These are phyloP conservation scores for Eutrigla gurnardus DNA, from an alignment of 2,797 vertebrate species.

Conservation along the genomic window DNA sequence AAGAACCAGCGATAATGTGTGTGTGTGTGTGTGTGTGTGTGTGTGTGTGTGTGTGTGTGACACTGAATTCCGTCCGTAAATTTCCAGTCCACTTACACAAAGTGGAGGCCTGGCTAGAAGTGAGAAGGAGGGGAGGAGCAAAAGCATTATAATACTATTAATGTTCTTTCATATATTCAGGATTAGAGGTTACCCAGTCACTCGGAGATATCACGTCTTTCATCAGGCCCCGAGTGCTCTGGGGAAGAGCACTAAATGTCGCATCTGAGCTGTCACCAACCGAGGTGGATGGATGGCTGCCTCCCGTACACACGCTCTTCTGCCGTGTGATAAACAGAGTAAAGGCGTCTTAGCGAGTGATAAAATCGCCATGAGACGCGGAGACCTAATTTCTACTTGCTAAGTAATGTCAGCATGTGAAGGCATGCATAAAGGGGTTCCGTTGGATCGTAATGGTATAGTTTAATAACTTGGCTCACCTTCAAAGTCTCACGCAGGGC, in stretches of 20 bases:
- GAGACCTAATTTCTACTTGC: conserved; percentile 26
- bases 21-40: too few species aligned
- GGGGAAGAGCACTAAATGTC: conserved; percentile 56
- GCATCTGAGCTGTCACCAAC: conserved; percentile 58
- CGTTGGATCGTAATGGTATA: conserved; percentile 7
- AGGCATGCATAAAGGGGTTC: conserved; percentile 14
- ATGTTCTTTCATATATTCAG: conserved; percentile 57
- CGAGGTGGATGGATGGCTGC: conserved; percentile 43
- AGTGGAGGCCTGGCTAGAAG: neutral
- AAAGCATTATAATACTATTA: conserved; percentile 39
- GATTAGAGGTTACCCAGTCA: conserved; percentile 61
- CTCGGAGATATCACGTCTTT: conserved; percentile 50
- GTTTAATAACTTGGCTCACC: conserved; percentile 40
- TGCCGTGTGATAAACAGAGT: conserved; percentile 30
- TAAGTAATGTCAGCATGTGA: conserved; percentile 10
- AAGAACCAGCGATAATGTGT: neutral
- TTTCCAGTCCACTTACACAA: neutral
- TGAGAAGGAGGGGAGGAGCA: conserved; percentile 12
- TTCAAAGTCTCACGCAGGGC: conserved; percentile 11
- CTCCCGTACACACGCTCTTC: conserved; percentile 28
- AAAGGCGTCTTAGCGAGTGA: conserved; percentile 32
- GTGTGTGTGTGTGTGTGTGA: too few species aligned
- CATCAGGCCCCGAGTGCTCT: conserved; percentile 45
- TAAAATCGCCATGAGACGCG: conserved; percentile 39
- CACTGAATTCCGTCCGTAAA: neutral